Percentiles rank a stretch among this genome's conserved stretches.
phyloP scores from a whole-genome alignment of 2,797 vertebrate species.

The Pangasius krempfi region DNA sequence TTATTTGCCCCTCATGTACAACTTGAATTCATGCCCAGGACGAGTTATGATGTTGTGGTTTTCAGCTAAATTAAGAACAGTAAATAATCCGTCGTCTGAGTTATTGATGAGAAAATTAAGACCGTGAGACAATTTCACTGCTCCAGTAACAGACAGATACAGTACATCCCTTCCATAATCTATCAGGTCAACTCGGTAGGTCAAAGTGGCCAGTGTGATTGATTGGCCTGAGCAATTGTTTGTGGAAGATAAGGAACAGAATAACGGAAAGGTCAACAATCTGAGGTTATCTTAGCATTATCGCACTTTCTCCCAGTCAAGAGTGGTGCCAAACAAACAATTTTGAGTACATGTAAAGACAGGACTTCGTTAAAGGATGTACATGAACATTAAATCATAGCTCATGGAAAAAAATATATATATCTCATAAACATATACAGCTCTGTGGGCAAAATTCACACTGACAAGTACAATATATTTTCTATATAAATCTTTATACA shows the following conservation, averaged over 20 bases:
- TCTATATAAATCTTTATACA: constrained; percentile 73
- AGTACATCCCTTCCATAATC: constrained; percentile 31
- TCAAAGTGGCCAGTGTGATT: constrained; percentile 52
- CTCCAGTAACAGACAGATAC: constrained; percentile 36
- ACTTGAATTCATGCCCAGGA: neutral
- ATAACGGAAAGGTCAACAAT: constrained; percentile 68
- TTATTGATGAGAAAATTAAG: constrained; percentile 40
- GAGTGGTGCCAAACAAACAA: constrained; percentile 38
- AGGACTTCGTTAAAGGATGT: constrained; percentile 1
- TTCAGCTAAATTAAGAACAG: constrained; percentile 19
- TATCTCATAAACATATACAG: constrained; percentile 15
- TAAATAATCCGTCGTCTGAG: constrained; percentile 12
- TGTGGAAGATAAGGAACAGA: constrained; percentile 71
- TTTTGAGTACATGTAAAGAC: constrained; percentile 28
- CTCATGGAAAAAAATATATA: neutral
- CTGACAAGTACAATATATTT: constrained; percentile 48
- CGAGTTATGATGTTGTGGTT: neutral
- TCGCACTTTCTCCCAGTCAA: constrained; percentile 52
- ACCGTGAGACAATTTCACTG: constrained; percentile 42
- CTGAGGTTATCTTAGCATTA: constrained; percentile 63
- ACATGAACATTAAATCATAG: constrained; percentile 15
- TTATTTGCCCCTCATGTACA: neutral
- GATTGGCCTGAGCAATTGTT: constrained; percentile 62
- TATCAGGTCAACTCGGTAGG: constrained; percentile 43
- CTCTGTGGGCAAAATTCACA: constrained; percentile 32